Base-by-base conservation (phyloP, 2,797 vertebrate species). In the Centropyge bicolor region DNA sequence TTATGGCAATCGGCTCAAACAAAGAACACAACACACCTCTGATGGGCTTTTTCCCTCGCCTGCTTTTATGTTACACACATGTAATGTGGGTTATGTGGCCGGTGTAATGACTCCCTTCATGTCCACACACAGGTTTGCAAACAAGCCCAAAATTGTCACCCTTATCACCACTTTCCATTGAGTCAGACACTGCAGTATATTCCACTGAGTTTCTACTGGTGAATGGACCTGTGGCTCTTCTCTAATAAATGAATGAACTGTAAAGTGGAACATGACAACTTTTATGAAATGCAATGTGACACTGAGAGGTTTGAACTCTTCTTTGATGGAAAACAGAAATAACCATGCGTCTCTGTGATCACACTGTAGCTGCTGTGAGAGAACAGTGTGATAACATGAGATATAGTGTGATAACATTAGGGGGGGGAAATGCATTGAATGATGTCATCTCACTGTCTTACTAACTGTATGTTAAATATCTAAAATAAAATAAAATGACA, bases 121-220 rank as follows among this genome's bases (percentile, higher is more conserved):
- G 49, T 81, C 66, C 61, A 52, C 71, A 61, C 52, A 75, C 46
- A 84, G 63, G 61, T 73, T 73, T 83, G 86, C 52, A 69, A 79
- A 79, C 49, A 87, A 81, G 41, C 52, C 74, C 69, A 61, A 73
- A 82, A 61, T 56, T 71, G 71, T 48, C 74, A 78, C 76, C 55
- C 10, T 78, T 48, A 63, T 65, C 67, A 71, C 76, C 61, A 24
- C 74, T 72, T 77, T 45, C 60, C 67, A 54, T 57, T 1, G 14
- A 68, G 11, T 17, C 3, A 60, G 22, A 78, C 16, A 19, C 1
- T 19, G n/a, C 55, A 65, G 40, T 10, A 36, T 5, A 41, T 71
- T 68, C 51, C 49, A 51, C 17, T 0, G 20, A 71, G 4, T 31
- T 49, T 27, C 36, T 63, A 31, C 55, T 46, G 61, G 14, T 17